phyloP scores from a whole-genome alignment of 2,797 vertebrate genomes.

The Danio tinwini region DNA sequence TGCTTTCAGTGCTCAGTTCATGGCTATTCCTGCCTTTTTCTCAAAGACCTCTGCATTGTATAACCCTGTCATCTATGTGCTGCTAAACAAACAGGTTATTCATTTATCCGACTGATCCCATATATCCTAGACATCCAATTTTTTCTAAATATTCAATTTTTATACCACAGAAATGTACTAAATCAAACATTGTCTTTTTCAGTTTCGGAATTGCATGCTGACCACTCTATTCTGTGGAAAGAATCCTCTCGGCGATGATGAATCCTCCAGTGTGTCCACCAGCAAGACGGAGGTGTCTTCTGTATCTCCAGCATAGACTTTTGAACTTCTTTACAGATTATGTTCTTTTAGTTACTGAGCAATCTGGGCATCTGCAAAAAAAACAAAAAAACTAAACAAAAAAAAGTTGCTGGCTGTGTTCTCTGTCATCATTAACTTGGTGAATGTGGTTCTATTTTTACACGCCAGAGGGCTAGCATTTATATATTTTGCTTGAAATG shows the following conservation, averaged over 20 bases:
- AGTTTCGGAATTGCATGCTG: slow-evolving; percentile 79
- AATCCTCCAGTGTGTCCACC: slow-evolving; percentile 67
- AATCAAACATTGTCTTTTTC: slow-evolving; percentile 7
- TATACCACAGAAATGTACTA: no score
- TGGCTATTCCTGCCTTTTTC: slow-evolving; percentile 86
- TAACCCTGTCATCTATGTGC: slow-evolving; percentile 74
- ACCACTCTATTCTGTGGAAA: slow-evolving; percentile 76
- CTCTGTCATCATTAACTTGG: background rate
- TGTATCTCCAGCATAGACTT: slow-evolving; percentile 72
- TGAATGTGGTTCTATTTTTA: background rate
- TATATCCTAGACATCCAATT: background rate
- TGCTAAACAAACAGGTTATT: slow-evolving; percentile 72
- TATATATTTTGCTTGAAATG: slow-evolving; percentile 19
- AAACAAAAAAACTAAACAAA: background rate
- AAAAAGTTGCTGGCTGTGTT: slow-evolving; percentile 11
- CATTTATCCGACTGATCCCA: background rate
- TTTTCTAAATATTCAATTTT: no score
- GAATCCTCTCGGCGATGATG: slow-evolving; percentile 75
- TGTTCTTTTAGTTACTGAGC: slow-evolving; percentile 23
- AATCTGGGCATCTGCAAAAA: background rate
- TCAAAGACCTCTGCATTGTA: slow-evolving; percentile 85
- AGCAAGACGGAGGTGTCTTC: slow-evolving; percentile 80
- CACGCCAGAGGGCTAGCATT: slow-evolving; percentile 7
- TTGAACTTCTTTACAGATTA: background rate
- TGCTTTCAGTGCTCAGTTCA: slow-evolving; percentile 76